Evolutionary conservation across 2,888 invertebrate genomes (phyloP).

Genomic region (Nemotelus pantherinus): DNA sequence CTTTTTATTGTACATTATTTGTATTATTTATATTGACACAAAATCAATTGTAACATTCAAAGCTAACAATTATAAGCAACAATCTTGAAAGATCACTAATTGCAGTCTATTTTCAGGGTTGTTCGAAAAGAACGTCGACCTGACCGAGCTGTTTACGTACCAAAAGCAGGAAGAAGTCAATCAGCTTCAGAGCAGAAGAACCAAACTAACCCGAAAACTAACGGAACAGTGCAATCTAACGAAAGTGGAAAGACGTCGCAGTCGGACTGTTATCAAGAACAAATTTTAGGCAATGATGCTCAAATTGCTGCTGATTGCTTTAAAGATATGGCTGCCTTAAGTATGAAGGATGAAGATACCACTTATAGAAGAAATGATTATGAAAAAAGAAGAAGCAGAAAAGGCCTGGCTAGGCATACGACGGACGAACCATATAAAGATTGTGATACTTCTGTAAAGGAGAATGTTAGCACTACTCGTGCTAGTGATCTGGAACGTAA

Average conservation of each 20-base stretch:
- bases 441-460: conserved; percentile 51
- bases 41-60: not conserved
- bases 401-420: conserved; percentile 1
- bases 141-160: conserved; percentile 82
- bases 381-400: not conserved
- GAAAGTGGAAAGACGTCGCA: conserved; percentile 9
- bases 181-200: conserved; percentile 59
- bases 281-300: not conserved
- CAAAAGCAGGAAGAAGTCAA: conserved; percentile 72
- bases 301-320: conserved; percentile 16
- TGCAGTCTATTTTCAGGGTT: conserved; percentile 47
- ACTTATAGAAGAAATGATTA: not conserved
- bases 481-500: no score
- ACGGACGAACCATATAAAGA: conserved; percentile 50
- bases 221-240: conserved; percentile 22
- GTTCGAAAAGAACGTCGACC: conserved; percentile 70
- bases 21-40: no score
- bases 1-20: no score
- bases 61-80: not conserved
- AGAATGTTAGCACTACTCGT: not conserved
- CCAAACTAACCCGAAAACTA: conserved; percentile 10
- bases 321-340: not conserved
- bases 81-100: no score
- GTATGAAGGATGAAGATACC: no score
- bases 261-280: not conserved